A percentile compares a stretch with the other conserved stretches of the same genome.
phyloP scores from a whole-genome alignment of 2,113 vertebrate genomes.

The Semnornis frantzii region DNA sequence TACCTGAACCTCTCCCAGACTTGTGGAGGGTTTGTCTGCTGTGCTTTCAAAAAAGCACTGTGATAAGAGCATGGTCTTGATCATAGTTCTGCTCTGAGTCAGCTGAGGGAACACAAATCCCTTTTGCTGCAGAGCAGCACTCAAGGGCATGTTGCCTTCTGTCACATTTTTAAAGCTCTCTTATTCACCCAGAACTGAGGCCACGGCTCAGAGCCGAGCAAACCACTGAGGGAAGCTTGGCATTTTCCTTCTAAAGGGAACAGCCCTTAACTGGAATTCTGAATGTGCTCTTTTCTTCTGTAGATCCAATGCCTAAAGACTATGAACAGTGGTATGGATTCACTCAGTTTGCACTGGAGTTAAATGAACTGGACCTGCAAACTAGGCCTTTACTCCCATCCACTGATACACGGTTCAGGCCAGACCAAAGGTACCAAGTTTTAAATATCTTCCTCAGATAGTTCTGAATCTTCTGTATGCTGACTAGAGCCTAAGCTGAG shows the following conservation, averaged over 20 bases:
- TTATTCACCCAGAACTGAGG: neutral
- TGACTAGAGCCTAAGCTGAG: neutral
- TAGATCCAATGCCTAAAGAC: conserved; percentile 89
- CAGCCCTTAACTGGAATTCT: neutral
- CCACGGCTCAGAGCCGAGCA: neutral
- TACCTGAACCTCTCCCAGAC: neutral
- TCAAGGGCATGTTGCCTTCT: neutral
- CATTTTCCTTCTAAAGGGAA: neutral
- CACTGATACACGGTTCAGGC: conserved; percentile 92
- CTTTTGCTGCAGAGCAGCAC: neutral
- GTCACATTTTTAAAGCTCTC: neutral
- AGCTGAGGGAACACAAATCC: neutral
- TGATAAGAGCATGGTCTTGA: neutral
- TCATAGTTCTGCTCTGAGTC: neutral
- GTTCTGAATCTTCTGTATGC: neutral
- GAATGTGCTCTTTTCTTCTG: conserved; percentile 13
- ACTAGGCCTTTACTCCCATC: conserved; percentile 84
- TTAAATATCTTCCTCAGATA: neutral
- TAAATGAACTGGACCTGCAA: conserved; percentile 88
- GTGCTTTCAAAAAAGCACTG: neutral
- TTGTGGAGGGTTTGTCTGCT: neutral
- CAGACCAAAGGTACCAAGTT: conserved; percentile 90
- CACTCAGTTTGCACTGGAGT: conserved; percentile 93
- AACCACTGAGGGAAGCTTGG: neutral
- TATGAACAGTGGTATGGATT: conserved; percentile 95